Evolutionary conservation across 2,797 vertebrate genomes (phyloP).

Genomic region (Cyprinodon diabolis): DNA sequence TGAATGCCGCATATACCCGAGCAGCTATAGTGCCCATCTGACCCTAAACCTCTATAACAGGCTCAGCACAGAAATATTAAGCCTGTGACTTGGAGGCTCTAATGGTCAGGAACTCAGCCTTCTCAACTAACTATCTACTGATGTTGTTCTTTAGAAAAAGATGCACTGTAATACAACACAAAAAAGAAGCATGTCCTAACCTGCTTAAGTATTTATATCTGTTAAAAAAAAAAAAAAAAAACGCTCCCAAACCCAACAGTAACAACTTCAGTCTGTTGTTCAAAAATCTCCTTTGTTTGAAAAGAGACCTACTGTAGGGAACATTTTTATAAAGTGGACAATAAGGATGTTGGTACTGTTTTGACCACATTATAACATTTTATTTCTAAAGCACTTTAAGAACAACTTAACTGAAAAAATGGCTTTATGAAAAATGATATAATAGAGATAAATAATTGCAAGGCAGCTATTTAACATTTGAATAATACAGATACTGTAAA

Average conservation of each 20-base stretch:
- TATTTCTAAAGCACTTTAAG: too few relatives aligned
- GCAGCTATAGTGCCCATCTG: slow-evolving; percentile 40
- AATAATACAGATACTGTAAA: too few relatives aligned
- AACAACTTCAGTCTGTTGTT: slow-evolving; percentile 41
- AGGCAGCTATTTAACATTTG: too few relatives aligned
- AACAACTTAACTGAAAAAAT: too few relatives aligned
- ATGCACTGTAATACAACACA: slow-evolving; percentile 35
- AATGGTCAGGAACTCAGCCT: slow-evolving; percentile 29
- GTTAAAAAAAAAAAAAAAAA: too few relatives aligned
- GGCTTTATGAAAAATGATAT: neutral
- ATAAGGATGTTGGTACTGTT: slow-evolving; percentile 26
- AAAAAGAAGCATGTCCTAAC: neutral
- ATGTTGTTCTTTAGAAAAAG: slow-evolving; percentile 52
- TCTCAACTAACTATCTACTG: slow-evolving; percentile 39
- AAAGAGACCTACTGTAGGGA: slow-evolving; percentile 23
- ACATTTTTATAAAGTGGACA: slow-evolving; percentile 28
- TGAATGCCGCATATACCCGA: slow-evolving; percentile 38
- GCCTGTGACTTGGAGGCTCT: slow-evolving; percentile 43
- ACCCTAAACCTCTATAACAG: slow-evolving; percentile 60
- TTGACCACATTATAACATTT: slow-evolving; percentile 22
- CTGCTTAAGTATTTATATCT: too few relatives aligned
- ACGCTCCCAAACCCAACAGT: slow-evolving; percentile 32
- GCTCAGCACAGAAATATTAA: slow-evolving; percentile 51
- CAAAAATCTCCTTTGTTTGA: slow-evolving; percentile 20
- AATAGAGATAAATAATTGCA: slow-evolving; percentile 4